Percentiles rank a stretch among this genome's conserved stretches.
Evolutionary conservation across 2,888 invertebrate genomes (phyloP).

Genomic region (Hydropsyche betteni): DNA sequence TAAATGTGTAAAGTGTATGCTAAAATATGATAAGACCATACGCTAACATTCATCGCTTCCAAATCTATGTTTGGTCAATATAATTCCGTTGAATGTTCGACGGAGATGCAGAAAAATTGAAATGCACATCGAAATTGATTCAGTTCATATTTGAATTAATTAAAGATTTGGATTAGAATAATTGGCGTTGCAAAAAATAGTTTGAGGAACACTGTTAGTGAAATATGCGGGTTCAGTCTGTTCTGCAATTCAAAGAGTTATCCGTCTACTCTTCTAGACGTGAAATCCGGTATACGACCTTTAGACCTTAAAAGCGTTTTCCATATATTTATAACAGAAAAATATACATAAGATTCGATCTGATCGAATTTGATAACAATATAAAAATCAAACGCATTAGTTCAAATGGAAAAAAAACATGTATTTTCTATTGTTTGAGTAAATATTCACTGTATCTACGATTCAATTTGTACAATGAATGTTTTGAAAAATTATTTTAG

Average conservation of each 20-base stretch:
- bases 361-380: too few species aligned
- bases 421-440: too few species aligned
- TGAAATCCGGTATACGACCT: conserved; percentile 12
- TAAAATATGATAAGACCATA: conserved; percentile 41
- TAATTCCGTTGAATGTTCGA: background rate
- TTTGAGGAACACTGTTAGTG: conserved; percentile 18
- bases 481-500: too few species aligned
- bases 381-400: too few species aligned
- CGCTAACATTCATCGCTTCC: conserved; percentile 1
- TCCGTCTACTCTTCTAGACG: conserved; percentile 22
- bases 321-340: conserved; percentile 1
- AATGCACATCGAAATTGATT: background rate
- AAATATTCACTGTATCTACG: too few species aligned
- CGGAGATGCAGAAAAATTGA: background rate
- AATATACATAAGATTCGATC: background rate
- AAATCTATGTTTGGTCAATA: background rate
- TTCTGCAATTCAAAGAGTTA: conserved; percentile 33
- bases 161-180: background rate
- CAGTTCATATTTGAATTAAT: background rate
- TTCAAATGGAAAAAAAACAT: too few species aligned
- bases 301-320: conserved; percentile 15
- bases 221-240: conserved; percentile 23
- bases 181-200: background rate
- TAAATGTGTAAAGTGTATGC: conserved; percentile 41
- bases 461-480: too few species aligned